A percentile compares a stretch with the other conserved stretches of the same genome.
These are phyloP conservation scores for Forbesichthys papilliferus DNA, from an alignment of 2,113 vertebrate species.

Conservation along the genomic window DNA sequence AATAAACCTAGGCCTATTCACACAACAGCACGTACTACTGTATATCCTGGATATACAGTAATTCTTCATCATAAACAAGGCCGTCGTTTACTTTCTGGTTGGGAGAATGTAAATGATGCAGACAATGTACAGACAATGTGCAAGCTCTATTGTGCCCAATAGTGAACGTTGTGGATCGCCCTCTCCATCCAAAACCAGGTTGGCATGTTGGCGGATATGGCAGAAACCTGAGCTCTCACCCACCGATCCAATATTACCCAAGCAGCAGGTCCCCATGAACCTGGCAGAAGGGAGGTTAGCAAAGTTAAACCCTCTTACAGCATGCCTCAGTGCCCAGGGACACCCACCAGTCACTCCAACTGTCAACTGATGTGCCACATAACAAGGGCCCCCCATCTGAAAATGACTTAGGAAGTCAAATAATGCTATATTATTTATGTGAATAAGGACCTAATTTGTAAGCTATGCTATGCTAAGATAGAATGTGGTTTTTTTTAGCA, in stretches of 20 bases:
- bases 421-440: background rate
- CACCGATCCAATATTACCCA: slow-evolving; percentile 95
- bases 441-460: no score
- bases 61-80: no score
- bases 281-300: slow-evolving; percentile 98
- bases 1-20: no score
- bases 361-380: slow-evolving; percentile 56
- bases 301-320: slow-evolving; percentile 98
- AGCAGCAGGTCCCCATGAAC: slow-evolving; percentile 88
- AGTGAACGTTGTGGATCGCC: no score
- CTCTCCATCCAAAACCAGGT: background rate
- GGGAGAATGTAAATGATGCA: no score
- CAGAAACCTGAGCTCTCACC: slow-evolving; percentile 81
- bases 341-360: slow-evolving; percentile 82
- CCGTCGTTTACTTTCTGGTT: no score
- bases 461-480: no score
- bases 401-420: slow-evolving; percentile 31
- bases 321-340: slow-evolving; percentile 88
- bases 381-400: slow-evolving; percentile 52
- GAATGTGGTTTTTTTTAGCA: no score
- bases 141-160: no score
- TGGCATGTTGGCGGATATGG: slow-evolving; percentile 66
- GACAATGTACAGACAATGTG: no score
- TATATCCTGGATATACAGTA: no score
- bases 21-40: no score